These are phyloP conservation scores for Nemopilema nomurai DNA, from an alignment of 30 jellyfish, hydroid and myxozoan genomes.

Conservation along the genomic window DNA sequence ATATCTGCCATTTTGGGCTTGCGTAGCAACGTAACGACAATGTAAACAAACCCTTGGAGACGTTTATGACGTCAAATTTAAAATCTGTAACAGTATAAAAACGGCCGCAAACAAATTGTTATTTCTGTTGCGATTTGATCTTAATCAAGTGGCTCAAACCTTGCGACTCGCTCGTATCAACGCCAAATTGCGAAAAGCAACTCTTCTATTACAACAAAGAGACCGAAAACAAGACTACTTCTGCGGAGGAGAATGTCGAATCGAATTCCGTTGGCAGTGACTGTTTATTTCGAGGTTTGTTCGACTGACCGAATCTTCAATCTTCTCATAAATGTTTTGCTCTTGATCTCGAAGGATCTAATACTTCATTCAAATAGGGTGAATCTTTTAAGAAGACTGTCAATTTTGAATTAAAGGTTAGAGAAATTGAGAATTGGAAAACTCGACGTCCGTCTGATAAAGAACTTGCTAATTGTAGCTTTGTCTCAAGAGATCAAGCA, in stretches of 20 bases:
- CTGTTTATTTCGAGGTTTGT: not conserved
- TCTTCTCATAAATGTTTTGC: not conserved
- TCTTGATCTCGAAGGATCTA: not conserved
- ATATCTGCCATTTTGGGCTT: not conserved
- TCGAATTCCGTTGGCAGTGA: not conserved
- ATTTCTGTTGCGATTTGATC: not conserved
- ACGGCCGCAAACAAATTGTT: not conserved
- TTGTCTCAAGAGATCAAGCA: too few species aligned
- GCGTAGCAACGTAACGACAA: not conserved
- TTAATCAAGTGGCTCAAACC: not conserved
- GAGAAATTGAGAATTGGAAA: too few species aligned
- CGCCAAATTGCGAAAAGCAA: not conserved
- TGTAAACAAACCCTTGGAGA: not conserved
- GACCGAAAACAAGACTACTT: not conserved
- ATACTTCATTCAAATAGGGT: too few species aligned
- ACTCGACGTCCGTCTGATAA: too few species aligned
- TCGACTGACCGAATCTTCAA: not conserved
- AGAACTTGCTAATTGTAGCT: too few species aligned
- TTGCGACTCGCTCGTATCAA: not conserved
- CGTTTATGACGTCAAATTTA: not conserved
- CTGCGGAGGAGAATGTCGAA: not conserved
- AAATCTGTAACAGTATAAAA: not conserved
- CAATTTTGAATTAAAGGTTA: too few species aligned
- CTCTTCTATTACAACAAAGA: not conserved
- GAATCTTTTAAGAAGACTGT: not conserved